These are phyloP conservation scores for Poeciliopsis retropinna DNA, from an alignment of 2,113 vertebrate species.

Conservation along the genomic window DNA sequence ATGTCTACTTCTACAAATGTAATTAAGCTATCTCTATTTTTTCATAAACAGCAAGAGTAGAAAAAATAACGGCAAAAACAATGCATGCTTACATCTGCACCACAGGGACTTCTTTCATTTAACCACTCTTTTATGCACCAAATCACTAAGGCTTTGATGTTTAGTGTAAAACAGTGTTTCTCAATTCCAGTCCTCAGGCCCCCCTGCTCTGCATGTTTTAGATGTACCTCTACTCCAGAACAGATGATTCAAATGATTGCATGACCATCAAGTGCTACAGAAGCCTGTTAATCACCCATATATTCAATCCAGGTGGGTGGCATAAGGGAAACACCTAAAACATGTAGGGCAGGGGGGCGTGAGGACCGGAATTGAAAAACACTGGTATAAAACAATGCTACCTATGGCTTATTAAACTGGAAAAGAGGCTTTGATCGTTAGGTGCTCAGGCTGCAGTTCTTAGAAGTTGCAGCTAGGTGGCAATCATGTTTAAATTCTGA, in stretches of 20 bases:
- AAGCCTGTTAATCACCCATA: no score
- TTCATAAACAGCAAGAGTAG: not conserved
- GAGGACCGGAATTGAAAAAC: no score
- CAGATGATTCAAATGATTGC: no score
- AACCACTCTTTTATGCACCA: not conserved
- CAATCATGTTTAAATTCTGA: slow-evolving; percentile 9
- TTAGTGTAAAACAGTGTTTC: not conserved
- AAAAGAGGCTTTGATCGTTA: not conserved
- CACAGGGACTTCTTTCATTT: not conserved
- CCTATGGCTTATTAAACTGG: not conserved
- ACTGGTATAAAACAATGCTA: not conserved
- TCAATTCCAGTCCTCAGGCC: no score
- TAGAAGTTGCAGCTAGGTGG: slow-evolving; percentile 43
- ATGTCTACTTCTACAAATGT: slow-evolving; percentile 21
- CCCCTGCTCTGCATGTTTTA: no score
- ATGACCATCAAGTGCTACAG: no score
- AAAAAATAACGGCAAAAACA: not conserved
- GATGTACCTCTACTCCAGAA: no score
- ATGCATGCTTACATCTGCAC: no score
- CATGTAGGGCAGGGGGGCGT: no score
- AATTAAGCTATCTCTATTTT: not conserved
- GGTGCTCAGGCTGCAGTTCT: slow-evolving; percentile 28
- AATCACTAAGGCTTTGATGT: not conserved
- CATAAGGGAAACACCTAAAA: no score
- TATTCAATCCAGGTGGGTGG: no score